phyloP scores from a whole-genome alignment of 37 sponge, comb jelly and placozoan genomes.

The Amphimedon queenslandica region DNA sequence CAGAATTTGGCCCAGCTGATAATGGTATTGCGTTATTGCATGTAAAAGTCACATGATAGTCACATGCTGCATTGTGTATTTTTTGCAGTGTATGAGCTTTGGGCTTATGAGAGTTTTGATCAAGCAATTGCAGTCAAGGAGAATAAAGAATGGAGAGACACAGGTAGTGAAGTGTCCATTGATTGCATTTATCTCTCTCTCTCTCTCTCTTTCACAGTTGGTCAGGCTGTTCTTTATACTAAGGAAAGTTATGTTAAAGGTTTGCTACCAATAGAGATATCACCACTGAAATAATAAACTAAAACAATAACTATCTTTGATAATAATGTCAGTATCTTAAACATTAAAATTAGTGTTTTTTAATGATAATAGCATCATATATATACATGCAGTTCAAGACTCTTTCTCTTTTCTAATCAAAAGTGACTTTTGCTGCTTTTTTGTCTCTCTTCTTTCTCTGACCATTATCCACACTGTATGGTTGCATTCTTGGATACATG shows the following conservation, averaged over 20 bases:
- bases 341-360: too few relatives aligned
- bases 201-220: not conserved
- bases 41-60: too few relatives aligned
- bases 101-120: conserved; percentile 29
- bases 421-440: too few relatives aligned
- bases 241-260: not conserved
- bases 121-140: conserved; percentile 2
- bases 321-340: too few relatives aligned
- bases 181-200: not conserved
- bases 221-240: conserved; percentile 7
- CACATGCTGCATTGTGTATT: too few relatives aligned
- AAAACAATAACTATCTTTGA: too few relatives aligned
- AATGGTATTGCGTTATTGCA: conserved; percentile 4
- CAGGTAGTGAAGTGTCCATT: conserved; percentile 4
- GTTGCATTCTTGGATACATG: too few relatives aligned
- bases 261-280: conserved; percentile 5
- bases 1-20: conserved; percentile 19
- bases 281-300: conserved; percentile 31
- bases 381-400: conserved; percentile 2
- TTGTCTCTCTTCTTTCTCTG: too few relatives aligned
- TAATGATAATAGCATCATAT: not conserved
- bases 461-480: too few relatives aligned
- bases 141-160: conserved; percentile 35
- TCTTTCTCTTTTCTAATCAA: too few relatives aligned
- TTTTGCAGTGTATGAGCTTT: conserved; percentile 13